These are phyloP conservation scores for Anoplopoma fimbria DNA, from an alignment of 2,113 vertebrate species.

Conservation along the genomic window DNA sequence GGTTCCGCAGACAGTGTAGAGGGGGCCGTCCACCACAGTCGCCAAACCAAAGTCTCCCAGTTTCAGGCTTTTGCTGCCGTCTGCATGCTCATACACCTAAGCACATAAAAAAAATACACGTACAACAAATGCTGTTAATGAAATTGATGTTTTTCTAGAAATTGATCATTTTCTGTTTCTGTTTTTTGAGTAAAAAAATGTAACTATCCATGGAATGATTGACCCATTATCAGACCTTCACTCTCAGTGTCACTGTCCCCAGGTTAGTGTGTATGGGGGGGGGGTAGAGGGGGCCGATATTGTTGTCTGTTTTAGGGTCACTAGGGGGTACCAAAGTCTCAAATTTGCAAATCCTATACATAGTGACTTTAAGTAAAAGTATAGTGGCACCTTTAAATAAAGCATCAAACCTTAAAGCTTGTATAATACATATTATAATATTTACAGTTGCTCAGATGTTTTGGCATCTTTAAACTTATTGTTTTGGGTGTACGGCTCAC, in stretches of 20 bases:
- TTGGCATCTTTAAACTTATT: neutral
- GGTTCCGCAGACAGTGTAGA: constrained; percentile 97
- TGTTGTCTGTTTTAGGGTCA: neutral
- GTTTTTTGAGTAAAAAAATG: no score
- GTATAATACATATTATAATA: neutral
- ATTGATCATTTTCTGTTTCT: no score
- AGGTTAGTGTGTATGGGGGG: neutral
- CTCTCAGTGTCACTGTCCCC: neutral
- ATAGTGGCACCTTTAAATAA: neutral
- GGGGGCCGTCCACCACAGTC: constrained; percentile 94
- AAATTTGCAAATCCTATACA: neutral
- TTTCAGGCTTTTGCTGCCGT: constrained; percentile 97
- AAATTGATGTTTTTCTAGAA: neutral
- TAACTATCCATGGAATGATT: no score
- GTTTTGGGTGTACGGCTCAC: neutral
- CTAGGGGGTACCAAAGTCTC: neutral
- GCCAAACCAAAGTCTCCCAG: constrained; percentile 97
- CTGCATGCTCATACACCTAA: constrained; percentile 97
- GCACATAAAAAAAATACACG: constrained; percentile 1
- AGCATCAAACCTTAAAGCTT: neutral
- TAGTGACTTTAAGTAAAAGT: neutral
- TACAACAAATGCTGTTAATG: neutral
- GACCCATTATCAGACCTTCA: neutral
- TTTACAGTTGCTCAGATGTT: neutral
- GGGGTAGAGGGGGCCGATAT: fast-evolving